Evolutionary conservation across 2,797 vertebrate genomes (phyloP).

Genomic region (Macrochelys suwanniensis): DNA sequence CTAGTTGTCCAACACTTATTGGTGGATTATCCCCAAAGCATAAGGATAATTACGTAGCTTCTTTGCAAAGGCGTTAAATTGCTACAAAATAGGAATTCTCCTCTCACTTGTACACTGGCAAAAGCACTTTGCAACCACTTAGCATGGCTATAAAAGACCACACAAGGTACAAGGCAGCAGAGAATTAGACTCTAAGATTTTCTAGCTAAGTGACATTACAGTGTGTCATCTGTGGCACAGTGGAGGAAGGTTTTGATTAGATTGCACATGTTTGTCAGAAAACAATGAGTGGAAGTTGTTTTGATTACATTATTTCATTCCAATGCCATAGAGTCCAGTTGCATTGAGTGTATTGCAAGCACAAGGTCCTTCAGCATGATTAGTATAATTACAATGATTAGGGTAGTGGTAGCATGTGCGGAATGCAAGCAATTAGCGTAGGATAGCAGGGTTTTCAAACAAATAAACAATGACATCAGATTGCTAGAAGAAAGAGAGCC

Average conservation of each 20-base stretch:
- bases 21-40: not conserved
- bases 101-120: not conserved
- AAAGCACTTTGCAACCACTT: not conserved
- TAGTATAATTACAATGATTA: constrained; percentile 59
- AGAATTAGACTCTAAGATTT: not conserved
- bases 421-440: constrained; percentile 56
- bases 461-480: constrained; percentile 46
- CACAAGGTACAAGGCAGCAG: not conserved
- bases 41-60: not conserved
- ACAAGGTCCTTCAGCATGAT: constrained; percentile 37
- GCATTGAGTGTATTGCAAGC: constrained; percentile 59
- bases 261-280: not conserved
- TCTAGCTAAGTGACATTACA: not conserved
- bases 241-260: not conserved
- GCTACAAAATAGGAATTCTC: not conserved
- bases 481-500: constrained; percentile 50
- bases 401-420: constrained; percentile 51
- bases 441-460: constrained; percentile 41
- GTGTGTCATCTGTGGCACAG: not conserved
- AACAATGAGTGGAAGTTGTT: constrained; percentile 39
- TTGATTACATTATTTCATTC: constrained; percentile 60
- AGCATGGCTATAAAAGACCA: not conserved
- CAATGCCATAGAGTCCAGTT: constrained; percentile 50
- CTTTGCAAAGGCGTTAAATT: not conserved
- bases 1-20: not conserved